A percentile compares a stretch with the other conserved stretches of the same genome.
Conservation (phyloP, 2,113 vertebrate species). For the Cyprinus carpio region DNA sequence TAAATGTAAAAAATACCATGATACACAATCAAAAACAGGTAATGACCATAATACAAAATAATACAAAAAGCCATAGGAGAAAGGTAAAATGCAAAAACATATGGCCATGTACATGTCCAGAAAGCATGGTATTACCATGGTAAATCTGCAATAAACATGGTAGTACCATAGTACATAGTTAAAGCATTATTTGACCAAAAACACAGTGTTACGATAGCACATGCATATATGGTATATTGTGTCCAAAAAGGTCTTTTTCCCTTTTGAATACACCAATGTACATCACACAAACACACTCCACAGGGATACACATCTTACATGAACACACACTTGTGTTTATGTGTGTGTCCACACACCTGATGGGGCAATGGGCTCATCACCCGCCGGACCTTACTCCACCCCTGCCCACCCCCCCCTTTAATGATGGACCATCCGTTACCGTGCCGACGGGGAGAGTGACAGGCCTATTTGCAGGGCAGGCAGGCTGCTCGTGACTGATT, state of each 20-base stretch:
- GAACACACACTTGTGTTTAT: slow-evolving; percentile 3
- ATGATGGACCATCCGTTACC: slow-evolving; percentile 76
- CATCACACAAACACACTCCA: neutral
- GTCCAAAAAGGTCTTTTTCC: neutral
- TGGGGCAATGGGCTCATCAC: slow-evolving; percentile 44
- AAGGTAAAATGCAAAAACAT: neutral
- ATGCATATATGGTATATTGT: neutral
- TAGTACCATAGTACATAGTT: no score
- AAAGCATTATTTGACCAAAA: no score
- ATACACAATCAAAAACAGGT: neutral
- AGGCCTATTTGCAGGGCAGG: slow-evolving; percentile 78
- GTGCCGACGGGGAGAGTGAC: slow-evolving; percentile 79
- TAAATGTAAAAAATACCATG: neutral
- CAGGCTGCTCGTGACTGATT: slow-evolving; percentile 73
- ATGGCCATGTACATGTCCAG: neutral
- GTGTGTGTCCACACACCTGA: slow-evolving; percentile 47
- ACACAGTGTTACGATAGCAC: no score
- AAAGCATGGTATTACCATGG: neutral
- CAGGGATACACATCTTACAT: neutral
- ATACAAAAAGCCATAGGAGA: neutral
- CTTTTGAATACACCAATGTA: neutral
- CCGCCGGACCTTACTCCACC: slow-evolving; percentile 52
- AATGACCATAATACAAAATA: neutral
- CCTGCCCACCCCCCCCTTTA: slow-evolving; percentile 65
- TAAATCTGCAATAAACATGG: neutral